Conservation (phyloP, 92 coral and sea anemone genomes). For the Paragorgia papillata region DNA sequence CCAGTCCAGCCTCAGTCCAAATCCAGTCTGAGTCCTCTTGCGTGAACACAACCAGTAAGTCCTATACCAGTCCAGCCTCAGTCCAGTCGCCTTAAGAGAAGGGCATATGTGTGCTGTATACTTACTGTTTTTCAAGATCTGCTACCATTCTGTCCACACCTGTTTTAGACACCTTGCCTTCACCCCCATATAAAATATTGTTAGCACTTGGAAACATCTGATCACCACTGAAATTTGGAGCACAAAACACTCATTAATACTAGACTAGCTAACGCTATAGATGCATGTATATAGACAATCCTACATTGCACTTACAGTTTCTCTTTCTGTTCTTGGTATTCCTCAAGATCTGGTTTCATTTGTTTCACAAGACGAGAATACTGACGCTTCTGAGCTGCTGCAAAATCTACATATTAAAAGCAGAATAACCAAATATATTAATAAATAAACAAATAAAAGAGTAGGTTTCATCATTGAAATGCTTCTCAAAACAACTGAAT, state of each 20-base stretch:
- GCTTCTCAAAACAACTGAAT: no score
- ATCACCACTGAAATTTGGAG: constrained; percentile 68
- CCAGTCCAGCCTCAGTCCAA: no score
- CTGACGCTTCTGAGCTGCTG: constrained; percentile 91
- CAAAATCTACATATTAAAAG: constrained; percentile 61
- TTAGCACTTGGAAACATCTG: constrained; percentile 81
- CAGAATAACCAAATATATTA: background rate
- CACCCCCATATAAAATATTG: constrained; percentile 88
- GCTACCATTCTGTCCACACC: constrained; percentile 95
- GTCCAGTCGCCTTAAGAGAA: no score
- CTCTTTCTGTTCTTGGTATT: constrained; percentile 79
- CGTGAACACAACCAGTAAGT: no score
- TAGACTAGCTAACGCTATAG: background rate
- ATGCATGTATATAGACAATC: no score
- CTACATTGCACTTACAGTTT: constrained; percentile 88
- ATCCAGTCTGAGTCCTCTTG: no score
- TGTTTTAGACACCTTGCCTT: constrained; percentile 89
- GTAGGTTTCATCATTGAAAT: no score
- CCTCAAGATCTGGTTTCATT: constrained; percentile 84
- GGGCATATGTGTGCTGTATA: no score
- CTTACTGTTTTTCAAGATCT: constrained; percentile 97
- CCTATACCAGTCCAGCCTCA: no score
- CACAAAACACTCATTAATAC: background rate
- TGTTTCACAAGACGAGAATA: constrained; percentile 92
- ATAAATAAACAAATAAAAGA: no score